These are phyloP conservation scores for Stichopus chloronotus DNA, from an alignment of 35 echinoderm and acorn worm genomes.

Conservation along the genomic window DNA sequence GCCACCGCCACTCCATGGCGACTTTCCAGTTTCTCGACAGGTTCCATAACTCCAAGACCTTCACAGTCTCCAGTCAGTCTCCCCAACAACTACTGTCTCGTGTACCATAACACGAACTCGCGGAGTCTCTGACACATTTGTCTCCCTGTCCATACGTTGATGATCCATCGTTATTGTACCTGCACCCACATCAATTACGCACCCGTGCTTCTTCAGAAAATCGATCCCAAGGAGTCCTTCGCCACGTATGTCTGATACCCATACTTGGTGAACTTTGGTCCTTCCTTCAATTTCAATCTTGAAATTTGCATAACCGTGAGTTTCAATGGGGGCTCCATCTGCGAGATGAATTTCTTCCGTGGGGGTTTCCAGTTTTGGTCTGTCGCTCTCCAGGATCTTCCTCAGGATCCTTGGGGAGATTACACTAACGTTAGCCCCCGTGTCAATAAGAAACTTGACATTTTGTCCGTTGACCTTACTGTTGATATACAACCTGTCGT, in stretches of 20 bases:
- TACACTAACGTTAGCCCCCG: conserved; percentile 1
- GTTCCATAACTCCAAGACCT: background rate
- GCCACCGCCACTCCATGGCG: background rate
- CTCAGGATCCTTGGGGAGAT: background rate
- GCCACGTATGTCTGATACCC: conserved; percentile 50
- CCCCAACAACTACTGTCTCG: background rate
- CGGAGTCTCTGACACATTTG: background rate
- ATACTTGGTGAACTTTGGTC: conserved; percentile 44
- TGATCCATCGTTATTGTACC: background rate
- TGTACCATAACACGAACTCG: background rate
- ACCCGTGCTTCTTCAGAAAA: conserved; percentile 1
- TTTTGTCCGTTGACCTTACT: background rate
- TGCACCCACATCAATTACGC: background rate
- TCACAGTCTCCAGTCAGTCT: background rate
- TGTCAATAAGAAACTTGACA: background rate
- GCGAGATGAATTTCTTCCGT: background rate
- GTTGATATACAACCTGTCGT: background rate
- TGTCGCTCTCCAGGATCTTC: background rate
- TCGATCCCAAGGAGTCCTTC: conserved; percentile 35
- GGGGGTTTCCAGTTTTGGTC: background rate
- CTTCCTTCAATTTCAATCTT: background rate
- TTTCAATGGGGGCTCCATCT: background rate
- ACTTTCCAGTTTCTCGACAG: background rate
- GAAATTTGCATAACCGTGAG: background rate
- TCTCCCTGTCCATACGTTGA: background rate